Conservation (phyloP, 2,797 vertebrate genomes). For the Threskiornis aethiopicus region DNA sequence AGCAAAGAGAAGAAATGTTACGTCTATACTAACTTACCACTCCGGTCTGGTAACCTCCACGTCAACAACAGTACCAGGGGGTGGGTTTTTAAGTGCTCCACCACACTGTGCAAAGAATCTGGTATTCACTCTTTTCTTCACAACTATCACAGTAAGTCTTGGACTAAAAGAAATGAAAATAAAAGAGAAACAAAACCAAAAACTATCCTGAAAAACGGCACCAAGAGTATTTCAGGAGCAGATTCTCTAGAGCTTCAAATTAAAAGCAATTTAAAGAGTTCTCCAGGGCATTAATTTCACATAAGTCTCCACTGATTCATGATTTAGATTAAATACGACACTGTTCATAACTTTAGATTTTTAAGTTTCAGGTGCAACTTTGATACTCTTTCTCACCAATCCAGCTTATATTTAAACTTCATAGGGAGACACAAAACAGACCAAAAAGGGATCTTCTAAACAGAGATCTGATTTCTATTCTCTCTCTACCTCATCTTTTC, state of each 20-base stretch:
- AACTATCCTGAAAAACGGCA: background rate
- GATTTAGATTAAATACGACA: background rate
- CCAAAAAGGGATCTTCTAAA: background rate
- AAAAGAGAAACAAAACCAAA: fast-evolving
- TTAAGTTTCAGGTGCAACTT: background rate
- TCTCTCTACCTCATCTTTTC: background rate
- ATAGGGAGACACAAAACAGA: background rate
- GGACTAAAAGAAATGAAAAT: slow-evolving; percentile 75
- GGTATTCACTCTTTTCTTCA: slow-evolving; percentile 89
- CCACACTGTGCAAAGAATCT: slow-evolving; percentile 84
- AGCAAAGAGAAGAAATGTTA: too few relatives aligned
- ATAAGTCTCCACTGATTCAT: background rate
- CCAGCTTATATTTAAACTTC: background rate
- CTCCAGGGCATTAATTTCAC: background rate
- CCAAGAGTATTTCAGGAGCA: background rate
- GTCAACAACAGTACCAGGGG: slow-evolving; percentile 91
- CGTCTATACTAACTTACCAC: slow-evolving; percentile 78
- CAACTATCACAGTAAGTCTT: slow-evolving; percentile 89
- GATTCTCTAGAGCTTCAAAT: background rate
- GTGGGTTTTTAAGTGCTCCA: slow-evolving; percentile 84
- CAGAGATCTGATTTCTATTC: background rate
- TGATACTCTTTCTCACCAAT: background rate
- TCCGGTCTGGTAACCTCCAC: slow-evolving; percentile 90
- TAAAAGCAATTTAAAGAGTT: background rate
- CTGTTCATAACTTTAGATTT: background rate